Base-by-base conservation (phyloP, 2,888 invertebrate species). In the Zygaena filipendulae region DNA sequence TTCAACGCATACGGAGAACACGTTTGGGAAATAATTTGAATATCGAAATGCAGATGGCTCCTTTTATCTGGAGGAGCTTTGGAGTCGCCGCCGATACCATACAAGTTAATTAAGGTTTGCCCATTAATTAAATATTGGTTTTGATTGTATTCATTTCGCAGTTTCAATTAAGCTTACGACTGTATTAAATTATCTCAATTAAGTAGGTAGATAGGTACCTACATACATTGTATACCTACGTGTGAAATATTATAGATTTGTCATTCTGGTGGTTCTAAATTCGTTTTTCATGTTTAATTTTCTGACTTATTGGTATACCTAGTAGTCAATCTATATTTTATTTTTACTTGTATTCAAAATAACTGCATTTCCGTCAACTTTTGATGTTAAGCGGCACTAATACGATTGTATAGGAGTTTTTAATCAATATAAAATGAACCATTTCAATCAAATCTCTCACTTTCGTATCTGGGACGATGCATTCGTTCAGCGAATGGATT, bases 101-200 rank as follows among this genome's bases (percentile, higher is more conserved):
- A 79, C 79, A 77, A 70, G 79, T 77, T 75, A 79, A 79, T 79
- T 77, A 77, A 79, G 75, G 72, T 72, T 60, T 63, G 70, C 52
- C 66, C 74, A 77, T 79, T 68, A 74, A 77, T 79, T 77, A 70
- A 74, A 75, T 74, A 75, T 75, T 63, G 67, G 59, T 67, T 69
- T 62, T 67, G 64, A 71, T 69, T 69, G 62, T 68, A 66, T 71
- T 70, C 59, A 66, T 69, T 68, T 59, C 57, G 64, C 57, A 53
- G 55, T 68, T 66, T 59, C 61, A 61, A 61, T 55, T 59, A 58
- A 59, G 52, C 42, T 52, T 50, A 56, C 63, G 55, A 64, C 70
- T 71, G 62, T 63, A 67, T 47, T 39, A 53, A 51, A 39, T 59
- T 47, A 56, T 51, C 49, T 61, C 62, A 62, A 64, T 66, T 64